Base-by-base conservation (phyloP, 2,888 invertebrate genomes). In the Seira sanloemensis region DNA sequence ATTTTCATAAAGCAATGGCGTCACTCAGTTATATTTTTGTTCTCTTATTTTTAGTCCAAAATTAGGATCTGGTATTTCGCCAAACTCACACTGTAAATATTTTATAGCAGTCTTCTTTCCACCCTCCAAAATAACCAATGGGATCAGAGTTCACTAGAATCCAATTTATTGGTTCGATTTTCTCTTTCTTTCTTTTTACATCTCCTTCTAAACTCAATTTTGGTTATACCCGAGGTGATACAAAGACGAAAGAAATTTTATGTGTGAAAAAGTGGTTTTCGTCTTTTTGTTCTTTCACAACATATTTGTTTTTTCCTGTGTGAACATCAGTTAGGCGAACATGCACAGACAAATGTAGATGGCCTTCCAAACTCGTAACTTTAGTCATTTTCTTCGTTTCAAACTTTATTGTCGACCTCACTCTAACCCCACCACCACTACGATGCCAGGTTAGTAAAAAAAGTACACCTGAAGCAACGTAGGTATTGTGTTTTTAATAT, bases 91-190 rank as follows among this genome's bases (percentile, higher is more conserved):
- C 62, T 50, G 76, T 85, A 81, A 85, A 85, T 85, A 85, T 85
- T 85, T 85, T 85, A 85, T 85, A 67, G 77, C 77, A 77, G 73
- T 85, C 77, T 73, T 76, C 73, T 83, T 73, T 74, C 73, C 68
- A 58, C 4, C 73, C 67, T 46, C 25, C 18, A 12, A 67, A 24
- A 74, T 67, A 83, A 83, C 66, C 73, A 73, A 74, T 81, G 66
- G 65, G 81, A 71, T 78, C 67, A 72, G 62, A 73, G 80, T 73
- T 73, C 72, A 65, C 66, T 80, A 26, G 26, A 68, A 74, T 67
- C 71, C 71, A 82, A 82, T 82, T 82, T 82, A 82, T 82, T 77
- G 82, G 81, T 77, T 75, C 82, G 65, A 50, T 72, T 72, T 71
- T 66, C 62, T 27, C 24, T 54, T 54, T 25, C 25, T 12, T 50